Conservation (phyloP, 2,113 vertebrate species). For the Equus quagga region DNA sequence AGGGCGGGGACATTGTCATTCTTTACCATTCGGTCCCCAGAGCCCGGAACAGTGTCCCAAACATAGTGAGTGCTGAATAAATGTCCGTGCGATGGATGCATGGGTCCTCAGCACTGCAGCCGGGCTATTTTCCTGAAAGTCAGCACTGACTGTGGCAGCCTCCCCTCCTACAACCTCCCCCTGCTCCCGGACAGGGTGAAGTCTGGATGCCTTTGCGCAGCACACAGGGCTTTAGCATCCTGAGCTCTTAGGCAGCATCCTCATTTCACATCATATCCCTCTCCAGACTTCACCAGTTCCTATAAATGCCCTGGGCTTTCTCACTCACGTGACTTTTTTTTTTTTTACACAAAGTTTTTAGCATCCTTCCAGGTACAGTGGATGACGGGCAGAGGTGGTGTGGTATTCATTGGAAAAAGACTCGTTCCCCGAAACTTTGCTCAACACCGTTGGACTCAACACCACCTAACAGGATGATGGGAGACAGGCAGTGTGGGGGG, state of each 20-base stretch:
- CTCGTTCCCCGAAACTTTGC: neutral
- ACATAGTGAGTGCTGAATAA: neutral
- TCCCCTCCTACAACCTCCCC: fast-evolving
- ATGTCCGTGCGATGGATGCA: too few relatives aligned
- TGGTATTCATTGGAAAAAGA: neutral
- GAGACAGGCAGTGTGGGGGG: neutral
- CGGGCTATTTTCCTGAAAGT: neutral
- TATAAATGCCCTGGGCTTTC: neutral
- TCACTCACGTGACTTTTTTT: neutral
- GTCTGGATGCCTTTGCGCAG: fast-evolving
- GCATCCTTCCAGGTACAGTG: neutral
- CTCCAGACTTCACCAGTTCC: neutral
- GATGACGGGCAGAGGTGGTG: neutral
- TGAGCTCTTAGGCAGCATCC: neutral
- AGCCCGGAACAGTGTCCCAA: too few relatives aligned
- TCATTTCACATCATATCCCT: neutral
- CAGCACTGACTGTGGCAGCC: neutral
- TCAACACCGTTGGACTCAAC: fast-evolving
- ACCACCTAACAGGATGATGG: fast-evolving
- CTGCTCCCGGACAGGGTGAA: neutral
- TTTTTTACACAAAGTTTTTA: neutral
- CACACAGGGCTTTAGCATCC: fast-evolving
- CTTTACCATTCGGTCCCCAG: neutral
- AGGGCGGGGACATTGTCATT: fast-evolving
- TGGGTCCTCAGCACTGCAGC: neutral